Evolutionary conservation across 2,113 vertebrate genomes (phyloP).

Genomic region (Shinisaurus crocodilurus): DNA sequence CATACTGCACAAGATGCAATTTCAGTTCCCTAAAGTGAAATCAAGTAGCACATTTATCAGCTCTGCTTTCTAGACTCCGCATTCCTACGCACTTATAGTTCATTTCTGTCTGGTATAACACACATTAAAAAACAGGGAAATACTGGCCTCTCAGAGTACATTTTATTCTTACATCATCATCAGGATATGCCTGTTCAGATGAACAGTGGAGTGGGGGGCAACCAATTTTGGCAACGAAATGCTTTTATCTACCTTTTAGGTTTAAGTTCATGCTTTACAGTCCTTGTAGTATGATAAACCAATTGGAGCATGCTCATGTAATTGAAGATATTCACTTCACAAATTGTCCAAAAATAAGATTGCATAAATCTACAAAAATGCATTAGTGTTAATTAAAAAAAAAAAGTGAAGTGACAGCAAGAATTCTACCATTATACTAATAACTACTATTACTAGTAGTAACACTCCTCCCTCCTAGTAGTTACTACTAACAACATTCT

Average conservation of each 20-base stretch:
- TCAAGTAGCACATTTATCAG: constrained; percentile 73
- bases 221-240: constrained; percentile 44
- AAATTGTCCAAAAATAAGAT: constrained; percentile 8
- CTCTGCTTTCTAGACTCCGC: constrained; percentile 32
- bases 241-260: constrained; percentile 56
- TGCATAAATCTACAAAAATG: constrained; percentile 31
- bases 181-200: constrained; percentile 65
- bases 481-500: neutral
- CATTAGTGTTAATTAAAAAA: constrained; percentile 29
- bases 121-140: constrained; percentile 40
- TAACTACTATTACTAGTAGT: neutral
- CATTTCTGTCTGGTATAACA: constrained; percentile 57
- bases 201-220: constrained; percentile 38
- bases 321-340: constrained; percentile 53
- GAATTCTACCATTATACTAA: neutral
- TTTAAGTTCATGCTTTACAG: constrained; percentile 52
- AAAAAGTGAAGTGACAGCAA: neutral
- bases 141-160: constrained; percentile 47
- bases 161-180: constrained; percentile 27
- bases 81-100: constrained; percentile 48
- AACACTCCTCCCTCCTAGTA: neutral
- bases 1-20: constrained; percentile 62
- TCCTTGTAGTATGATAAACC: constrained; percentile 27
- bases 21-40: constrained; percentile 69
- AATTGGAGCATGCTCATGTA: neutral